Base-by-base conservation (phyloP, 2,888 invertebrate genomes). In the Cephonodes hylas region DNA sequence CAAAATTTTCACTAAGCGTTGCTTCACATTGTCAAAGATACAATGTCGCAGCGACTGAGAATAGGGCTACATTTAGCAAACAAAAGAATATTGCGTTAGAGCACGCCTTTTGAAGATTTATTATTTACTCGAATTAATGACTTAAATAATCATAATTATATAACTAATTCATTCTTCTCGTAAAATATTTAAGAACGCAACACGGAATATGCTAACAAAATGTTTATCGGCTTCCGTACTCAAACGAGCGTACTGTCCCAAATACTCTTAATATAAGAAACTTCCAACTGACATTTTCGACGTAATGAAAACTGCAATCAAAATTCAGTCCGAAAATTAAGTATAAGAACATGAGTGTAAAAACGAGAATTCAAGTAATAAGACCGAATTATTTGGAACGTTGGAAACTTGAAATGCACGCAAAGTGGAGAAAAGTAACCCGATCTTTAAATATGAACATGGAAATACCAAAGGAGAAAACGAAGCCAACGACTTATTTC, bases 1-100 rank as follows among this genome's bases (percentile, higher is more conserved):
- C 81, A 76, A 80, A 7, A 81, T 82, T 77, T 82, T 80, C 81
- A 81, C 80, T 77, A 72, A 75, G 76, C 76, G 77, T 69, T 69
- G 71, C 74, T 46, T 18, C 75, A 70, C 75, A 74, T 67, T 67
- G 67, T 70, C 74, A 76, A 53, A 27, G 82, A 82, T 82, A 75
- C 82, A 80, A 81, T 79, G 81, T 75, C 73, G 76, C 77, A 77
- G 23, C 15, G 25, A 22, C 38, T 53, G 38, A 1, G 15, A 56
- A 53, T 48, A 42, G 18, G 34, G 8, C 20, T 15, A 7, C 18
- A 10, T 3, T 20, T 18, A 15, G 3, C 27, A 53, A 53, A 18
- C 31, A 3, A 27, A 8, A 23, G 10, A 4, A 8, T 10, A 38
- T 38, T 27, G 10, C 45, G 13, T 45, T 45, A 22, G 1, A 4